Percentiles rank a stretch among this genome's conserved stretches.
These are phyloP conservation scores for Campoplex nolae DNA, from an alignment of 2,888 invertebrate species.

Conservation along the genomic window DNA sequence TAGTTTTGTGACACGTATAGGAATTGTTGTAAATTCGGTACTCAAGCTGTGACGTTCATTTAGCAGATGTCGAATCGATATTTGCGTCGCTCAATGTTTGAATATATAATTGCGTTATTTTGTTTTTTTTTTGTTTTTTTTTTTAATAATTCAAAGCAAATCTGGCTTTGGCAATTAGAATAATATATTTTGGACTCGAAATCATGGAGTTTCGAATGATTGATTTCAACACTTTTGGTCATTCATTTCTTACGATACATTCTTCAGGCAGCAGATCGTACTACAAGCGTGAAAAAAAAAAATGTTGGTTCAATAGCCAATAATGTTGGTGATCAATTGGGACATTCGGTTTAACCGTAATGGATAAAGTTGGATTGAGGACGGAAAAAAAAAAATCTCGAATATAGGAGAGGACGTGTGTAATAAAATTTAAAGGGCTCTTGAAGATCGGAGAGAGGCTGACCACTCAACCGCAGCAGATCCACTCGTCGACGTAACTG, in stretches of 20 bases:
- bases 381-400: conserved; percentile 33
- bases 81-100: neutral
- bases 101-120: neutral
- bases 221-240: neutral
- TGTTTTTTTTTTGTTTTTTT: too few relatives aligned
- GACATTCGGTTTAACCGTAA: neutral
- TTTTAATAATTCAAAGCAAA: neutral
- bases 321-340: neutral
- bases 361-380: neutral
- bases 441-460: conserved; percentile 32
- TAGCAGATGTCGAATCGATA: neutral
- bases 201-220: neutral
- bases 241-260: neutral
- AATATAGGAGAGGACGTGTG: conserved; percentile 22
- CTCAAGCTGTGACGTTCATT: neutral
- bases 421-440: conserved; percentile 51
- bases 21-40: neutral
- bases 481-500: conserved; percentile 56
- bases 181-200: too few relatives aligned
- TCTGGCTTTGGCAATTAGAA: neutral
- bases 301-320: neutral
- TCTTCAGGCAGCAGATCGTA: neutral
- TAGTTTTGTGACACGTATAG: neutral
- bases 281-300: neutral
- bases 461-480: conserved; percentile 60